A percentile compares a stretch with the other conserved stretches of the same genome.
Conservation (phyloP, 2,888 invertebrate species). For the Tachina lurida region DNA sequence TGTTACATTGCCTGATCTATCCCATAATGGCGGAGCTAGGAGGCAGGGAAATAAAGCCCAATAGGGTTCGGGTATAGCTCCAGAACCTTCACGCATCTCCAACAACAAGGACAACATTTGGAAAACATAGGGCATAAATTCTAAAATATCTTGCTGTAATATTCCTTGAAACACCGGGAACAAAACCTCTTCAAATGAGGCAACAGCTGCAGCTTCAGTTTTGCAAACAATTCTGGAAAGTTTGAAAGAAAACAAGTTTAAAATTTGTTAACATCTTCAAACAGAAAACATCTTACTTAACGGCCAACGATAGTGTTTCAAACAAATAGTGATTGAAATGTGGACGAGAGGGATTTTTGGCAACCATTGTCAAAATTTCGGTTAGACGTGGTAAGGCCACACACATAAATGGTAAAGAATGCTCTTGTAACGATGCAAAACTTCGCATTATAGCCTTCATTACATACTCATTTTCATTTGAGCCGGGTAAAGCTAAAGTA, state of each 20-base stretch:
- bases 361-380: slow-evolving; percentile 90
- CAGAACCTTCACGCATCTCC: slow-evolving; percentile 86
- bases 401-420: slow-evolving; percentile 90
- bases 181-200: slow-evolving; percentile 94
- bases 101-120: slow-evolving; percentile 96
- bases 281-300: slow-evolving; percentile 86
- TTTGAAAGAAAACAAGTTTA: neutral
- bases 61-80: slow-evolving; percentile 90
- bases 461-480: slow-evolving; percentile 97
- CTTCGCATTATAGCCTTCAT: slow-evolving; percentile 99
- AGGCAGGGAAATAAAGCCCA: slow-evolving; percentile 95
- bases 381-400: slow-evolving; percentile 93
- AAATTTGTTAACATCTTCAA: neutral
- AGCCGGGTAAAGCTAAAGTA: slow-evolving; percentile 88
- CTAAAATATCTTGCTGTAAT: slow-evolving; percentile 94
- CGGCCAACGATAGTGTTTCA: slow-evolving; percentile 94
- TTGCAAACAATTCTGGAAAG: slow-evolving; percentile 90
- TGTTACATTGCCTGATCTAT: slow-evolving; percentile 95
- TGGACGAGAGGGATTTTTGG: slow-evolving; percentile 97
- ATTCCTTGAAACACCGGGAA: slow-evolving; percentile 98
- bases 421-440: slow-evolving; percentile 91
- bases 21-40: slow-evolving; percentile 95
- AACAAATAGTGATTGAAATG: slow-evolving; percentile 99
- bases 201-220: slow-evolving; percentile 90
- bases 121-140: slow-evolving; percentile 99